Conservation (phyloP, 1,140 invertebrate genomes). For the Pentalonia nigronervosa region DNA sequence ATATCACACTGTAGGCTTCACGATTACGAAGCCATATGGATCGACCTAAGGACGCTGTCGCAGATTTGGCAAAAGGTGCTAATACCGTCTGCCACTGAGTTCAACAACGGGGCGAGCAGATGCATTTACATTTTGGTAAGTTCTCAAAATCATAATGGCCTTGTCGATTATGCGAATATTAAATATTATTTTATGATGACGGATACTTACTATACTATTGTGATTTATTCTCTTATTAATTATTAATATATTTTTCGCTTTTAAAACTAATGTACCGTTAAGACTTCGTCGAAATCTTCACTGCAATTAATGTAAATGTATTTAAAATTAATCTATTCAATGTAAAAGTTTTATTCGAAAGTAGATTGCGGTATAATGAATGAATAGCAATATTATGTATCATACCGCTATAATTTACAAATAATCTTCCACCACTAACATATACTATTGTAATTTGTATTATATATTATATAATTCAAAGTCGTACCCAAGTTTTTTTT, state of each 20-base stretch:
- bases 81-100: slow-evolving; percentile 75
- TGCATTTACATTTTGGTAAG: slow-evolving; percentile 75
- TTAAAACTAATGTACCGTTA: neutral
- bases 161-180: neutral
- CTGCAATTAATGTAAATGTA: neutral
- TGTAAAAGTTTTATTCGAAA: neutral
- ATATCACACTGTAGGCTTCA: slow-evolving; percentile 64
- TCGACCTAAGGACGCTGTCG: slow-evolving; percentile 73
- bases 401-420: neutral
- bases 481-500: too few species aligned
- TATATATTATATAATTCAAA: too few species aligned
- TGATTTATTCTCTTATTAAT: neutral
- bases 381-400: neutral
- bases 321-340: neutral
- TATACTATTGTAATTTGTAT: neutral
- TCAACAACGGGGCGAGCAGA: slow-evolving; percentile 77
- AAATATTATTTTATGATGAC: neutral
- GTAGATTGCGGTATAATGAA: neutral
- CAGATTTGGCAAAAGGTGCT: slow-evolving; percentile 74
- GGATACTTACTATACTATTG: neutral
- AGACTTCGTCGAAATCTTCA: neutral
- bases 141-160: neutral
- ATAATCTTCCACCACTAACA: neutral
- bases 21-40: slow-evolving; percentile 75
- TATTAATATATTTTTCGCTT: neutral